phyloP scores from a whole-genome alignment of 2,113 vertebrate genomes.

The Protobothrops mucrosquamatus region DNA sequence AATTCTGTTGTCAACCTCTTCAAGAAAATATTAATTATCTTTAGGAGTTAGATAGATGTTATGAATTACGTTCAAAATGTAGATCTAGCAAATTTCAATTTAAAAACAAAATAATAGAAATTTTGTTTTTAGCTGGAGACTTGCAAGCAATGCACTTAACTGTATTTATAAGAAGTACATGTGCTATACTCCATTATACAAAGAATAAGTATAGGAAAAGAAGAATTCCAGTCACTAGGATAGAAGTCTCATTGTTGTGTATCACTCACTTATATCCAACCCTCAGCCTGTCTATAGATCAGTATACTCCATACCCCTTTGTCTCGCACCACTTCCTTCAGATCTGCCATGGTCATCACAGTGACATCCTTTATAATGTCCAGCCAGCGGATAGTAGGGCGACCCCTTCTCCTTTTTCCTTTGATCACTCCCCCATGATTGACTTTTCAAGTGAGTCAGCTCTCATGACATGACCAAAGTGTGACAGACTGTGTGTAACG shows the following conservation, averaged over 20 bases:
- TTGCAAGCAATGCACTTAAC: constrained; percentile 10
- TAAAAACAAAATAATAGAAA: neutral
- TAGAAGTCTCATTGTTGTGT: neutral
- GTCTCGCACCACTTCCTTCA: no score
- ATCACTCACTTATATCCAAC: neutral
- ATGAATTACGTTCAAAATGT: neutral
- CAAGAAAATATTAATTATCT: neutral
- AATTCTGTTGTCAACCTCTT: neutral
- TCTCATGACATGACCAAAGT: no score
- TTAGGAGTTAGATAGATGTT: neutral
- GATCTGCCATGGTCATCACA: no score
- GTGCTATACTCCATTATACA: neutral
- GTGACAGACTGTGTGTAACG: no score
- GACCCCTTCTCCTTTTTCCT: no score
- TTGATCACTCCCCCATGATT: no score
- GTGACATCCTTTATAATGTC: no score
- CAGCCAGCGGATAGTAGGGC: no score
- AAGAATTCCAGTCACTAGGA: neutral
- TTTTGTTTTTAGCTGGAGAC: constrained; percentile 5
- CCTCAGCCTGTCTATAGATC: no score
- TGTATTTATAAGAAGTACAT: neutral
- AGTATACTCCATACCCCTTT: no score
- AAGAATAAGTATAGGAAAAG: neutral
- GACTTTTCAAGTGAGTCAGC: no score
- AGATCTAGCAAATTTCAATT: neutral